A percentile compares a stretch with the other conserved stretches of the same genome.
phyloP scores from a whole-genome alignment of 2,113 vertebrate species.

The Bettongia penicillata region DNA sequence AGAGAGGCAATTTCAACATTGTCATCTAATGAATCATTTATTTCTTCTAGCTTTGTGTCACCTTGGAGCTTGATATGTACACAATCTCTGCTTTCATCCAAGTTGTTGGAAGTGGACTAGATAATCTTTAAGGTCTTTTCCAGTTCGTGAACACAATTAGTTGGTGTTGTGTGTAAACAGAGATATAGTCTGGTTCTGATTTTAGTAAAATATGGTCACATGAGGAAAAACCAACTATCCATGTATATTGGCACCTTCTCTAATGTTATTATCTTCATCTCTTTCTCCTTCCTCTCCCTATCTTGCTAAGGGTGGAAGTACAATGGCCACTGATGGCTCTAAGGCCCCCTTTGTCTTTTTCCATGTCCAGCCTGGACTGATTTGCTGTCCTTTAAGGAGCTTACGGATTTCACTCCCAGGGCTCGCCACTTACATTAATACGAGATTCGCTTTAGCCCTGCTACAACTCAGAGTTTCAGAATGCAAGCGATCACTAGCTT shows the following conservation, averaged over 20 bases:
- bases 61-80: background rate
- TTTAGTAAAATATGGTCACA: background rate
- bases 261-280: background rate
- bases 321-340: background rate
- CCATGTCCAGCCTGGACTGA: background rate
- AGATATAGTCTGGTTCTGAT: background rate
- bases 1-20: background rate
- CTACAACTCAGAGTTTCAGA: background rate
- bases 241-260: background rate
- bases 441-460: background rate
- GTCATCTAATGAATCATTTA: background rate
- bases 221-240: background rate
- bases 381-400: background rate
- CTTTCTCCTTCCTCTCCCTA: background rate
- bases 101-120: background rate
- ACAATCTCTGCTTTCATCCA: background rate
- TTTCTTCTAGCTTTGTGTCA: background rate
- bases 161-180: background rate
- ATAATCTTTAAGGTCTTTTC: background rate
- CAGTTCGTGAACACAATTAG: background rate
- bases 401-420: background rate
- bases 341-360: background rate
- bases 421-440: background rate
- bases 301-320: background rate
- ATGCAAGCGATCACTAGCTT: background rate